Base-by-base conservation (phyloP, 2,797 vertebrate species). In the Lacerta viridis region DNA sequence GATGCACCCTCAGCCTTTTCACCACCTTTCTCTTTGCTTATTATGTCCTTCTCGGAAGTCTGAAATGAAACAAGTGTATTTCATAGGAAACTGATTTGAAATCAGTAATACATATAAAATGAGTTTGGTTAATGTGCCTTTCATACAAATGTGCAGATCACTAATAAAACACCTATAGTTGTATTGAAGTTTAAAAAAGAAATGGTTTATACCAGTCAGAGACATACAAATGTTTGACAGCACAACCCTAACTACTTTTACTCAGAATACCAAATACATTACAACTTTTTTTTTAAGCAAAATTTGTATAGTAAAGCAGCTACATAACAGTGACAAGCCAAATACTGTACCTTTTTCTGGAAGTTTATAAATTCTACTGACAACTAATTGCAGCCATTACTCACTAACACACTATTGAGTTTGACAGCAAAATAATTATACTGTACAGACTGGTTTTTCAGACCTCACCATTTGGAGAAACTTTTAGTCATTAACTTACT, bases 11-110 rank as follows among this genome's bases (percentile, higher is more conserved):
- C 97, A 3, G 98, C 98, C 92, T 98, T 99, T 92, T 95, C 95
- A 93, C 98, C 96, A 0, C 99, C 99, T 95, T 99, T 98, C 91
- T 99, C 99, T 84, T 97, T 98, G 94, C 97, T 98, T 95, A 99
- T 98, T 90, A 99, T 97, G 89, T 99, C 98, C 94, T 98, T 99
- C 94, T 99, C 99, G 1, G 99, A 98, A 4, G 99, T 99, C 99
- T 98, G 93, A 84, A 97, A 94, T 86, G 1, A 94, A 90, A n/a
- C 39, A 89, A 79, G 33, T 11, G 87, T 80, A 1, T 9, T 8
- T 80, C 46, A 61, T 61, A 25, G 10, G 86, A 2, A 46, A n/a
- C 86, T 69, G 8, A 18, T 3, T 69, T n/a, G 2, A 13, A 75
- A 0, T 83, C 29, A 80, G 23, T 82, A 18, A 39, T 0, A 23